phyloP scores from a whole-genome alignment of 2,797 vertebrate species.

The Neosilurus hyrtlii region DNA sequence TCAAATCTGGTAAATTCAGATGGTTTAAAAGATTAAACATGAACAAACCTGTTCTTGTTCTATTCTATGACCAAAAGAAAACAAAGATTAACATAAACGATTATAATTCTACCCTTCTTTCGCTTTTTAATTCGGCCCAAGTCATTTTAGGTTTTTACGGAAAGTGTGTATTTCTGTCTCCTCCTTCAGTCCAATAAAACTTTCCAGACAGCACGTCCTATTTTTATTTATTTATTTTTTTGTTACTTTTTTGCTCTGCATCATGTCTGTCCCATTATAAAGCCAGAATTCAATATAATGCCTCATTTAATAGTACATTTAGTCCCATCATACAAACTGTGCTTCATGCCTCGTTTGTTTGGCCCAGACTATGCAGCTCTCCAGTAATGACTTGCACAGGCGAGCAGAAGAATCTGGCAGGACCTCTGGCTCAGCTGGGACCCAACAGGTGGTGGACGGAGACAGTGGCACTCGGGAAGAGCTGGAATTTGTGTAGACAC shows the following conservation, averaged over 20 bases:
- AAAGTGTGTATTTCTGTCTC: not conserved
- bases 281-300: slow-evolving; percentile 7
- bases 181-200: not conserved
- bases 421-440: slow-evolving; percentile 26
- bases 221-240: not conserved
- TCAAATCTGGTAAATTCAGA: not conserved
- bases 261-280: not conserved
- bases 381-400: slow-evolving; percentile 34
- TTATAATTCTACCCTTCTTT: not conserved
- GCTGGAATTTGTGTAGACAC: slow-evolving; percentile 5
- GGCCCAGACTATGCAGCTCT: not conserved
- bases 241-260: not conserved
- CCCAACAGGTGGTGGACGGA: slow-evolving; percentile 44
- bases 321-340: not conserved
- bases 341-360: slow-evolving; percentile 21
- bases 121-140: not conserved
- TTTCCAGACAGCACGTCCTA: not conserved
- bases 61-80: not conserved
- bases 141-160: not conserved
- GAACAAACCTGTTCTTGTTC: not conserved
- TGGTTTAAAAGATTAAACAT: not conserved
- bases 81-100: not conserved
- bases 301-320: slow-evolving; percentile 12
- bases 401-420: slow-evolving; percentile 8
- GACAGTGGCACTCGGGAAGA: slow-evolving; percentile 27